These are phyloP conservation scores for Eupithecia pulchellata DNA, from an alignment of 2,888 invertebrate species.

Conservation along the genomic window DNA sequence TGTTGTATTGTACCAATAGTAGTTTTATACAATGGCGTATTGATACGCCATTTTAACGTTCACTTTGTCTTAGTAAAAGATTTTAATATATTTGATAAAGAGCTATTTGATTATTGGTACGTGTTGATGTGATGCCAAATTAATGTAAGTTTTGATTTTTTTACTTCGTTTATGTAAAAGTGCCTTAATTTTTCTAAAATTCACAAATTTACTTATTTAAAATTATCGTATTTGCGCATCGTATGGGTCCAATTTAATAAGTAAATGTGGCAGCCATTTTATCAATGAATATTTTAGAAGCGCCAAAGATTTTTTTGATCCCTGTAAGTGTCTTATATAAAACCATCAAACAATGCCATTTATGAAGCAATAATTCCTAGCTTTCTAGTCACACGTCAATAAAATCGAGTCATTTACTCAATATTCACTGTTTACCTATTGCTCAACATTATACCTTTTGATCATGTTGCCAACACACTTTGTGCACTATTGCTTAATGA, in stretches of 20 bases:
- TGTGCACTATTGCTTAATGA: neutral
- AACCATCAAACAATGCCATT: conserved; percentile 3
- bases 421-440: neutral
- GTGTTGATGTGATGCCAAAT: conserved; percentile 74
- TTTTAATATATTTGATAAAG: neutral
- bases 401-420: conserved; percentile 47
- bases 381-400: conserved; percentile 66
- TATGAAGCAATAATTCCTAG: conserved; percentile 50
- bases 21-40: neutral
- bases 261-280: neutral
- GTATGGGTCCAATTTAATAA: conserved; percentile 6
- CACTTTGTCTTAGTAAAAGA: neutral
- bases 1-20: neutral
- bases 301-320: neutral
- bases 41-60: neutral
- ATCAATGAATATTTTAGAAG: conserved; percentile 1
- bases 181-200: conserved; percentile 50
- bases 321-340: neutral
- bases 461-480: neutral
- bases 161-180: conserved; percentile 59
- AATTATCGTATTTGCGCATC: neutral
- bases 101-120: conserved; percentile 52
- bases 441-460: neutral
- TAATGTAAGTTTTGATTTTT: conserved; percentile 57
- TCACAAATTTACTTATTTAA: neutral